Evolutionary conservation across 2,797 vertebrate genomes (phyloP), one percentile per base, ranked within the genome.

Genomic region (Scomberomorus guttatus): DNA sequence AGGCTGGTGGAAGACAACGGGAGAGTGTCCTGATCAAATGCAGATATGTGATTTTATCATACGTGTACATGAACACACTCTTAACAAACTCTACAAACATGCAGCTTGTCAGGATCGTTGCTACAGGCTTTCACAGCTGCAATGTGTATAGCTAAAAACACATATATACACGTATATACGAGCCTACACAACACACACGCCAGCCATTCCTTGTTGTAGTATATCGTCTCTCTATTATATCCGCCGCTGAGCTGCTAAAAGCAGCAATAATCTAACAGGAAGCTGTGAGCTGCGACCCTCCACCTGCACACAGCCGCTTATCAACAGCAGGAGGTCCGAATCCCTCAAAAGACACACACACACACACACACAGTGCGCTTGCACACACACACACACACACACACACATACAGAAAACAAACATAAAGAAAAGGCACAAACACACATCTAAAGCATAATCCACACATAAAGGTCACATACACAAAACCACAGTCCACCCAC

Each of bases 241-340:
- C 84, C 70, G 39, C 70, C 46, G 72, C 65, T 20, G 77, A 80
- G 80, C 63, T 22, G 65, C 75, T 87, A 79, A 85, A 85, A 82
- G 83, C 80, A 78, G 70, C 66, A 6, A n/a, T 71, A 67, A 88
- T 83, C 75, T 64, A 84, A 88, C 75, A 69, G 51, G 75, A 82
- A 74, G 59, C 66, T 4, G 46, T 10, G 17, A 80, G 66, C 73
- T 71, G 78, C 10, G 60, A 80, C 76, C 80, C 70, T 80, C 73
- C 79, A 87, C 82, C 84, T 87, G 82, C 86, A 83, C 63, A 55
- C 34, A 54, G 81, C 22, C 63, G 39, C 77, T 73, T 74, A 83
- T 75, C 67, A 74, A 37, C 83, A 75, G 58, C 72, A 32, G 85
- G 81, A 46, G 63, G 82, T 72, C 75, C 3, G 22, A 79, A 39